phyloP scores from a whole-genome alignment of 1,140 invertebrate species.

The Charaxes varanes region DNA sequence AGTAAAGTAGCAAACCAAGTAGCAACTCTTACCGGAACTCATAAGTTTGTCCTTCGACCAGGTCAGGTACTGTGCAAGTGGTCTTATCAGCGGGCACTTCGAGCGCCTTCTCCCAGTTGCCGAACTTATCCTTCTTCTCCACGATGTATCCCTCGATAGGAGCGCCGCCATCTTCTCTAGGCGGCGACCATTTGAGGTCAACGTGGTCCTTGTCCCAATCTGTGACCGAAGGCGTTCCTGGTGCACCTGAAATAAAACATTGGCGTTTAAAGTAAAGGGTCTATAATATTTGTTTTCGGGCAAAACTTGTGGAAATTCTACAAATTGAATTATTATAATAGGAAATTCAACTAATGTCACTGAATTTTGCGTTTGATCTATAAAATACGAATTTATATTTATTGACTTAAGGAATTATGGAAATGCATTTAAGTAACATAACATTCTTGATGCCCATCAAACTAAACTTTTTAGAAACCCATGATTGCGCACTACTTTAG shows the following conservation, averaged over 20 bases:
- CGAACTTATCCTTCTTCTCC: slow-evolving; percentile 96
- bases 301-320: too few relatives aligned
- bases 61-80: slow-evolving; percentile 89
- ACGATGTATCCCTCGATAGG: slow-evolving; percentile 91
- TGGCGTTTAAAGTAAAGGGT: too few relatives aligned
- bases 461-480: too few relatives aligned
- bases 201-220: slow-evolving; percentile 98
- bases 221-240: slow-evolving; percentile 90
- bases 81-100: slow-evolving; percentile 87
- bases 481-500: too few relatives aligned
- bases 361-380: too few relatives aligned
- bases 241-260: too few relatives aligned
- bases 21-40: slow-evolving; percentile 65
- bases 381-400: too few relatives aligned
- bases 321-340: not conserved
- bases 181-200: slow-evolving; percentile 90
- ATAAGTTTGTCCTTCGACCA: slow-evolving; percentile 88
- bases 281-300: too few relatives aligned
- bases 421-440: too few relatives aligned
- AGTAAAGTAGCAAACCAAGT: not conserved
- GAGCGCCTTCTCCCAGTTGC: slow-evolving; percentile 94
- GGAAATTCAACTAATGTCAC: too few relatives aligned
- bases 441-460: too few relatives aligned
- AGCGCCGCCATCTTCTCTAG: slow-evolving; percentile 87
- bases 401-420: too few relatives aligned